Conservation (phyloP, 2,797 vertebrate genomes). For the Balearica regulorum region DNA sequence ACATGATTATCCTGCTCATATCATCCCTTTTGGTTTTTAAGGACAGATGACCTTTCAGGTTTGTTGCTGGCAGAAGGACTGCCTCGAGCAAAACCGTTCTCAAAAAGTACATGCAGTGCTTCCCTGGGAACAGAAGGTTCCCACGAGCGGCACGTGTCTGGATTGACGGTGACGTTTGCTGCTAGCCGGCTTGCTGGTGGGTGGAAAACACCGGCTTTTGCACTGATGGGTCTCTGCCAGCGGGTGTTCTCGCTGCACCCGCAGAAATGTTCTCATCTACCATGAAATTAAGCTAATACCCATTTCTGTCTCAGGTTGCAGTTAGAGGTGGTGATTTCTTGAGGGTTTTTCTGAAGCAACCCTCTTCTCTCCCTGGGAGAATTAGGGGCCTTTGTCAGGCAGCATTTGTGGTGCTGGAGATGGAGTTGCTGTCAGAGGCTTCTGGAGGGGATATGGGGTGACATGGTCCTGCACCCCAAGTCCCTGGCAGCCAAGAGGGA, state of each 20-base stretch:
- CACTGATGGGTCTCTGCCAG: not conserved
- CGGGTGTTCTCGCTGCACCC: not conserved
- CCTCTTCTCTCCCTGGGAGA: not conserved
- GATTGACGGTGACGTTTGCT: not conserved
- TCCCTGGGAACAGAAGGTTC: not conserved
- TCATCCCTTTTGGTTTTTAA: not conserved
- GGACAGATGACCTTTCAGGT: not conserved
- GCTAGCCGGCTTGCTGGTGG: not conserved
- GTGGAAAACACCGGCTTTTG: not conserved
- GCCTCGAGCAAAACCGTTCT: not conserved
- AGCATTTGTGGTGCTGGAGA: not conserved
- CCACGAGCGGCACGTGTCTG: rapidly evolving
- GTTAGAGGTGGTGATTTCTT: not conserved
- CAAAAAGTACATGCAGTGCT: rapidly evolving
- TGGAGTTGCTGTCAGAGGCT: not conserved
- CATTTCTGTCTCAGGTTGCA: not conserved
- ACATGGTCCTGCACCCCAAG: not conserved
- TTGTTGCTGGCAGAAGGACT: not conserved
- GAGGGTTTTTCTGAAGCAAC: not conserved
- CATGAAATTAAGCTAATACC: not conserved
- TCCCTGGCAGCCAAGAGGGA: not conserved
- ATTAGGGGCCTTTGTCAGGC: not conserved
- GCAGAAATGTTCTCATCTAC: not conserved
- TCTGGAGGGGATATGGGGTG: not conserved
- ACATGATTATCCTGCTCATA: not conserved